Evolutionary conservation across 37 sponge, comb jelly and placozoan genomes (phyloP).

Genomic region (Spongilla lacustris): DNA sequence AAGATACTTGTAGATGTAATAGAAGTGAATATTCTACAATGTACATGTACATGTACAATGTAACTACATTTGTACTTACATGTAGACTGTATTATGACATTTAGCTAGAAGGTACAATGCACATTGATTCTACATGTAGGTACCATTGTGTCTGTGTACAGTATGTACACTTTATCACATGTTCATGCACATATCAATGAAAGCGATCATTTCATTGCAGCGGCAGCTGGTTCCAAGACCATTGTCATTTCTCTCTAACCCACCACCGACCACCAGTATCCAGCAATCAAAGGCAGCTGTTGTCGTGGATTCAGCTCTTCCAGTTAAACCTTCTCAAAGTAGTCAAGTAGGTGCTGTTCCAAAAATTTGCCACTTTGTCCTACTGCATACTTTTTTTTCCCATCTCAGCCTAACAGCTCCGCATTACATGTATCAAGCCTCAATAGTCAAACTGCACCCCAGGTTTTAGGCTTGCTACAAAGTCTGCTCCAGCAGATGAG

Average conservation of each 20-base stretch:
- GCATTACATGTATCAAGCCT: not conserved
- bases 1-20: too few species aligned
- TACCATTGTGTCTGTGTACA: too few species aligned
- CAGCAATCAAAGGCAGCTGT: not conserved
- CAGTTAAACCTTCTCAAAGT: not conserved
- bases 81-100: too few species aligned
- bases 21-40: too few species aligned
- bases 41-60: too few species aligned
- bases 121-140: too few species aligned
- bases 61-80: too few species aligned
- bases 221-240: not conserved
- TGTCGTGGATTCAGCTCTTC: not conserved
- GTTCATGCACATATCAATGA: too few species aligned
- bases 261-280: not conserved
- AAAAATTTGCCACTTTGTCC: too few species aligned
- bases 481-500: not conserved
- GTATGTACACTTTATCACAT: too few species aligned
- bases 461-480: not conserved
- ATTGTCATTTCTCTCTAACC: not conserved
- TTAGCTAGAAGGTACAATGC: too few species aligned
- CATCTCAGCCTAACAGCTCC: not conserved
- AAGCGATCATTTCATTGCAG: not conserved
- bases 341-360: not conserved
- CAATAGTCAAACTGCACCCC: not conserved
- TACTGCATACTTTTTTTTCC: too few species aligned